Base-by-base conservation (phyloP, 2,113 vertebrate species). In the Cairina moschata region DNA sequence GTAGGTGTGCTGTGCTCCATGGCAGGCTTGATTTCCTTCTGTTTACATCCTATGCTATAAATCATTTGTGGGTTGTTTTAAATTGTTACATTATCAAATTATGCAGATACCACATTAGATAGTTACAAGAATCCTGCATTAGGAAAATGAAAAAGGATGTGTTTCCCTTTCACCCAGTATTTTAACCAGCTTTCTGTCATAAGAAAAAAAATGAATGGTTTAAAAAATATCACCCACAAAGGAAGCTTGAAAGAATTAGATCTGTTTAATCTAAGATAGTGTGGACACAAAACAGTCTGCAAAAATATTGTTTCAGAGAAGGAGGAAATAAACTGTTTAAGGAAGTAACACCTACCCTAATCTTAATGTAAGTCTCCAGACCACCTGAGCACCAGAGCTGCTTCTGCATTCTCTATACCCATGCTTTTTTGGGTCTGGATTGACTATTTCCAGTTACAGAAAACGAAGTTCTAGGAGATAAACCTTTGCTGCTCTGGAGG, bases 101-200 rank as follows among this genome's bases (percentile, higher is more conserved):
- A 69, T 60, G 44, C 16, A 66, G 44, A 40, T 60, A 79, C 34
- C 38, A 5, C 66, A 50, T 74, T 84, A 82, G 90, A 31, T 36
- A 77, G 22, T 75, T 78, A 34, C 22, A 93, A 85, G 67, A 83
- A 4, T 83, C 80, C 44, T 38, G 13, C 68, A 62, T 81, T 83
- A 80, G 50, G 12, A 14, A 73, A 76, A 83, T 79, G 5, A 60
- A 74, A 84, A 87, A 60, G 15, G 63, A 36, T 58, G 36, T 42
- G 44, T 94, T 91, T 95, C 72, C 75, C 75, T 91, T 90, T 83
- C 93, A 91, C 94, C 55, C 55, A 59, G 6, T 90, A 66, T 88
- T 95, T 86, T 86, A 80, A 66, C 44, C 62, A 9, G 44, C 31
- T 48, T 77, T 90, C 32, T 79, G 2, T 85, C 44, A 29, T 79